phyloP scores from a whole-genome alignment of 1,140 invertebrate species.

The Cydia fagiglandana region DNA sequence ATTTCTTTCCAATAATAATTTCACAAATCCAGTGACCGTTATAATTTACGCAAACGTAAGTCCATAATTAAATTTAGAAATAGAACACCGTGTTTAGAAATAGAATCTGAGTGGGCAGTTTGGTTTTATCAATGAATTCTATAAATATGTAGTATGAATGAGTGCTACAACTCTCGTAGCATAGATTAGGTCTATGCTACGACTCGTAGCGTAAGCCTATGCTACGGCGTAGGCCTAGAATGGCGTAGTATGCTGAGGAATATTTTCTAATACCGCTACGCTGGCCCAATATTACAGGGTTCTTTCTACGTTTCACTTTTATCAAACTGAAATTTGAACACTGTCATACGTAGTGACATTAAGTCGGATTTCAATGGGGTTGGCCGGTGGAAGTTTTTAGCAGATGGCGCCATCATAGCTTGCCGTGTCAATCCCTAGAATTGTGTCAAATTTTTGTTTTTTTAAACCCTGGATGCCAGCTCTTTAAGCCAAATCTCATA shows the following conservation, averaged over 20 bases:
- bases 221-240: constrained; percentile 45
- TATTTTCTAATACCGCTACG: neutral
- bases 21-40: neutral
- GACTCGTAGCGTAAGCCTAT: constrained; percentile 25
- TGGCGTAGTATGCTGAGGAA: neutral
- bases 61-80: neutral
- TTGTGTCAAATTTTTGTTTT: no score
- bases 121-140: neutral
- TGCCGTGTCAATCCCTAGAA: no score
- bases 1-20: neutral
- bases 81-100: constrained; percentile 17
- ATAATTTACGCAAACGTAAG: constrained; percentile 15
- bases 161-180: constrained; percentile 8
- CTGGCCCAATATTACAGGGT: no score
- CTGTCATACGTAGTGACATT: no score
- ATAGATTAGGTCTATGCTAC: constrained; percentile 17
- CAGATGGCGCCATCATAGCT: no score
- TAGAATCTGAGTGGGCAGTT: neutral
- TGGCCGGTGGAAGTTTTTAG: no score
- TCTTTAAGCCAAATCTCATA: no score
- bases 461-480: no score
- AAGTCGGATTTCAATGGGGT: no score
- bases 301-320: no score
- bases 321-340: no score
- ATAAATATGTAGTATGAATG: neutral